Evolutionary conservation across 2,797 vertebrate species (phyloP), one percentile per base, ranked within the genome.

Genomic region (Catharus ustulatus): DNA sequence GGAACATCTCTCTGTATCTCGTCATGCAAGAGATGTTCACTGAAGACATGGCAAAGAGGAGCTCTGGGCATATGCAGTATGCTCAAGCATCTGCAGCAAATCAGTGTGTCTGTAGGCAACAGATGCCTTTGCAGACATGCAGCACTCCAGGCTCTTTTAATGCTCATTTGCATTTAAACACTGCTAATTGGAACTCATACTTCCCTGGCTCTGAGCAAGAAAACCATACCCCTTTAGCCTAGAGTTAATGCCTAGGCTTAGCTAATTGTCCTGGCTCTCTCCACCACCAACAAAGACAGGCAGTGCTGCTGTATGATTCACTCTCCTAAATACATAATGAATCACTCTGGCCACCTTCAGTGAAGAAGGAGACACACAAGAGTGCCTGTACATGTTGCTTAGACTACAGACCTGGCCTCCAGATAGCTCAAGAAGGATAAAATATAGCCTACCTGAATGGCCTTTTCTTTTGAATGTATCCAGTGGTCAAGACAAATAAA

Each of bases 101-200:
- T 68, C 1, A 0, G 68, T 84, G 80, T 24, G 27, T 75, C 89
- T 69, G 38, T 55, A 82, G 84, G 79, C 79, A 90, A 89, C 58
- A 89, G 73, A 73, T 88, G 79, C 64, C 83, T 94, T 62, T 85
- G 67, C 66, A 94, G 89, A 83, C 61, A 81, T 7, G 29, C 52
- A 77, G 54, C 64, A 77, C 79, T 83, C 57, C 75, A 71, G 69
- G 55, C 81, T 93, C 72, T 82, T 86, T 87, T 81, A 54, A 68
- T 68, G 62, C 58, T 94, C 55, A 81, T 69, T 84, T 90, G 52
- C 81, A 90, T 49, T 61, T 80, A 89, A 95, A 83, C 76, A 64
- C 62, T 87, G 52, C 64, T 93, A 95, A 87, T 5, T 71, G 75
- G 64, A 89, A 89, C 94, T 89, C 64, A 46, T 36, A 77, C 42